These are phyloP conservation scores for Blomia tropicalis DNA, from an alignment of 2,888 invertebrate genomes.

Conservation along the genomic window DNA sequence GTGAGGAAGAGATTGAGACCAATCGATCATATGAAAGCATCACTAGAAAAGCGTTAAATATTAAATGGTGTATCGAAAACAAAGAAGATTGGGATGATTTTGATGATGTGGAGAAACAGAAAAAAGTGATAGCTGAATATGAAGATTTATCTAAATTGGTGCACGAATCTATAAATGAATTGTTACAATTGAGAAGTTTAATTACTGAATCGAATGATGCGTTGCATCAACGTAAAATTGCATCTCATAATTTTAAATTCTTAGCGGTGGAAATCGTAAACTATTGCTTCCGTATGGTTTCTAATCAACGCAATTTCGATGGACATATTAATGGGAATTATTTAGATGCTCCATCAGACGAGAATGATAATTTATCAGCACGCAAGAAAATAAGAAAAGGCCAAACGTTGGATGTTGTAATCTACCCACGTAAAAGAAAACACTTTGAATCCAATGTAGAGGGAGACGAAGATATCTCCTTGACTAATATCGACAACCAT, in stretches of 20 bases:
- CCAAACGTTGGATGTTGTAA: conserved; percentile 34
- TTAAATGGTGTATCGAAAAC: conserved; percentile 33
- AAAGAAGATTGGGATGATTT: conserved; percentile 32
- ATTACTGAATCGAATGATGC: conserved; percentile 33
- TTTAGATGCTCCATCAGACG: not conserved
- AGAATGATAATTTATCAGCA: not conserved
- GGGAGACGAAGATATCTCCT: no score
- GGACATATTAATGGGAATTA: conserved; percentile 33
- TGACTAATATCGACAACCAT: no score
- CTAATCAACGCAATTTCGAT: conserved; percentile 34
- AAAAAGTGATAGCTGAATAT: conserved; percentile 33
- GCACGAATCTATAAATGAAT: not conserved
- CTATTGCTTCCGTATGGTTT: conserved; percentile 34
- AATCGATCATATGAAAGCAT: conserved; percentile 32
- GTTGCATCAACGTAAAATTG: conserved; percentile 32
- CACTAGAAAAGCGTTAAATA: conserved; percentile 34
- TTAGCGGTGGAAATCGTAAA: conserved; percentile 33
- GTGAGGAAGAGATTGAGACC: conserved; percentile 31
- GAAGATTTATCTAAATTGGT: conserved; percentile 32
- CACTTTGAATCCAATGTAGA: not conserved
- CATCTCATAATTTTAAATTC: conserved; percentile 32
- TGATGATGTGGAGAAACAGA: conserved; percentile 34
- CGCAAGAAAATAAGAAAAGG: conserved; percentile 27
- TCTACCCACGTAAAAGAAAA: conserved; percentile 30
- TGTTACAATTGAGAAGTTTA: conserved; percentile 26